phyloP scores from a whole-genome alignment of 2,113 vertebrate species.

The Balaeniceps rex region DNA sequence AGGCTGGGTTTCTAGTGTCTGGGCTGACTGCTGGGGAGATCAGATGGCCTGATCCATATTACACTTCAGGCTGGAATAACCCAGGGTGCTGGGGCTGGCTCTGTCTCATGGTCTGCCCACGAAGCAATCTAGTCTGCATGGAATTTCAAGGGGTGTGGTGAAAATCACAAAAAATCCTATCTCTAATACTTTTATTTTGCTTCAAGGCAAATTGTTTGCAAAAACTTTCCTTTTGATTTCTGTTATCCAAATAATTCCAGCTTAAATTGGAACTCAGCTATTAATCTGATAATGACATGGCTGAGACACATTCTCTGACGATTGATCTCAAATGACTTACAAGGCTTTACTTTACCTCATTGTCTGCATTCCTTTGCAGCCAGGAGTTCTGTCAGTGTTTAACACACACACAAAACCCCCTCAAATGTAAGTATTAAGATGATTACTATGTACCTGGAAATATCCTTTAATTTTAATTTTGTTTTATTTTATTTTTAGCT shows the following conservation, averaged over 20 bases:
- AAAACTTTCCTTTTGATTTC: conserved; percentile 80
- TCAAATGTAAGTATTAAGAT: conserved; percentile 75
- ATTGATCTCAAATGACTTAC: conserved; percentile 76
- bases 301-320: conserved; percentile 73
- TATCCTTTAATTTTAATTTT: conserved; percentile 82
- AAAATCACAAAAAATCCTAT: conserved; percentile 46
- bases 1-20: neutral
- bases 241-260: conserved; percentile 81
- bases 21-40: neutral
- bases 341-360: conserved; percentile 70
- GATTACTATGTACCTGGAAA: conserved; percentile 77
- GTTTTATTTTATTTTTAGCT: conserved; percentile 79
- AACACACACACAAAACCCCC: conserved; percentile 37
- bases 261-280: conserved; percentile 76
- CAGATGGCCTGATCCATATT: neutral
- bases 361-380: conserved; percentile 78
- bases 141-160: conserved; percentile 65
- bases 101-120: neutral
- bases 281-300: conserved; percentile 84
- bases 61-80: conserved; percentile 6
- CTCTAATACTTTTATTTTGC: conserved; percentile 62
- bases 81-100: neutral
- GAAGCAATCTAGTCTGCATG: neutral
- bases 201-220: conserved; percentile 73
- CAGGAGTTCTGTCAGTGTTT: conserved; percentile 60